Percentiles rank a stretch among this genome's conserved stretches.
phyloP scores from a whole-genome alignment of 2,113 vertebrate genomes.

The Oophaga pumilio region DNA sequence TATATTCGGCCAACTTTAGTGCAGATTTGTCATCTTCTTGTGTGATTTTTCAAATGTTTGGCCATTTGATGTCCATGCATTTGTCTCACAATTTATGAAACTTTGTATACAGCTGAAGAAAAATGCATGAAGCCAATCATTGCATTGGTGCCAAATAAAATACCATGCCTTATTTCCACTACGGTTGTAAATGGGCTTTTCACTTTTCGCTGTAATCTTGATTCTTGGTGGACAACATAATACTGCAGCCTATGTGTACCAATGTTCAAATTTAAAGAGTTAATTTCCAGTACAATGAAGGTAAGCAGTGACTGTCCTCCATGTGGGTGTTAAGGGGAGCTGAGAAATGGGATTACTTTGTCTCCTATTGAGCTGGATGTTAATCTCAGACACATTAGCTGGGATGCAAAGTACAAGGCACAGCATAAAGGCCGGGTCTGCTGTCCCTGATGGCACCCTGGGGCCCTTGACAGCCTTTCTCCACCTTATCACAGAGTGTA shows the following conservation, averaged over 20 bases:
- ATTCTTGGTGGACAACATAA: background rate
- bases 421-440: slow-evolving; percentile 67
- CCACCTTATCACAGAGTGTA: slow-evolving; percentile 63
- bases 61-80: no score
- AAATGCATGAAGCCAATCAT: no score
- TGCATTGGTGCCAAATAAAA: no score
- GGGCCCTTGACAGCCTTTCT: slow-evolving; percentile 63
- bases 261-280: background rate
- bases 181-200: background rate
- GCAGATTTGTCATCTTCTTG: no score
- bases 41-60: no score
- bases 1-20: no score
- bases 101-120: no score
- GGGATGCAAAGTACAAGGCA: slow-evolving; percentile 66
- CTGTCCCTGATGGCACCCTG: slow-evolving; percentile 63
- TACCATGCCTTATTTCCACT: background rate
- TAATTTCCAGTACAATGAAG: background rate
- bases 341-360: slow-evolving; percentile 72
- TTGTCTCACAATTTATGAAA: no score
- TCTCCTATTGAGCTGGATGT: slow-evolving; percentile 69
- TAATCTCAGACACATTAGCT: slow-evolving; percentile 69
- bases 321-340: slow-evolving; percentile 68
- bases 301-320: slow-evolving; percentile 61
- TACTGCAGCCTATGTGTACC: background rate
- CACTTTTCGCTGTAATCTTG: background rate